A percentile compares a stretch with the other conserved stretches of the same genome.
These are phyloP conservation scores for Hemithea aestivaria DNA, from an alignment of 2,888 invertebrate genomes.

Conservation along the genomic window DNA sequence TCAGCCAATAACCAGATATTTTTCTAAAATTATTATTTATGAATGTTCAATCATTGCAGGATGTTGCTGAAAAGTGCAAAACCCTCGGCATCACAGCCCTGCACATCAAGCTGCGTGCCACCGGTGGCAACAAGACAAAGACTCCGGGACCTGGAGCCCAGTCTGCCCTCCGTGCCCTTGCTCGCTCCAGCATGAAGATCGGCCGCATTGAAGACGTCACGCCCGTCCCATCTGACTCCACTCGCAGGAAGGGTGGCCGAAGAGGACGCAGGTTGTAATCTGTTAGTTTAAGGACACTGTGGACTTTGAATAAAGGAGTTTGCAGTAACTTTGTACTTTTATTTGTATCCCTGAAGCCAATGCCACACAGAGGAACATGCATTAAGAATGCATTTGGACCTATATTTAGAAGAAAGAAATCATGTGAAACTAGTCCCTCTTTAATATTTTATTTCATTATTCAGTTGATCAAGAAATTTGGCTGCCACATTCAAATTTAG, in stretches of 20 bases:
- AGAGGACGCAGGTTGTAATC: slow-evolving; percentile 98
- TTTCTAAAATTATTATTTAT: too few species aligned
- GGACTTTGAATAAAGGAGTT: slow-evolving; percentile 65
- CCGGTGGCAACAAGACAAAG: slow-evolving; percentile 99
- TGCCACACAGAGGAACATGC: too few species aligned
- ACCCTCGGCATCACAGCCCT: slow-evolving; percentile 97
- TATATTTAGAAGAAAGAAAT: too few species aligned
- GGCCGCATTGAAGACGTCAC: slow-evolving; percentile 99
- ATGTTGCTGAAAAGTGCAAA: slow-evolving; percentile 99
- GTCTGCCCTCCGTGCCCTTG: slow-evolving; percentile 98
- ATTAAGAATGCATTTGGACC: too few species aligned
- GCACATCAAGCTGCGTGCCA: slow-evolving; percentile 98
- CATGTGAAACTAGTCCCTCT: too few species aligned
- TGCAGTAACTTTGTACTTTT: slow-evolving; percentile 47
- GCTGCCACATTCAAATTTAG: too few species aligned
- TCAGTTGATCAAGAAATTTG: too few species aligned
- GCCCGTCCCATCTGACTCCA: slow-evolving; percentile 99
- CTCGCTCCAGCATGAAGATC: slow-evolving; percentile 99
- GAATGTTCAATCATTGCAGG: slow-evolving; percentile 82
- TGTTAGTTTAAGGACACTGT: slow-evolving; percentile 70
- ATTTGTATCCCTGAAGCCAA: slow-evolving; percentile 24
- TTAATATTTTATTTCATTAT: too few species aligned
- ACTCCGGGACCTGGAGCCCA: slow-evolving; percentile 99
- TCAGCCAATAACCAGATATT: too few species aligned
- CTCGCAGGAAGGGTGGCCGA: slow-evolving; percentile 99